These are phyloP conservation scores for Taeniopygia guttata DNA, from an alignment of 2,797 vertebrate species.

Conservation along the genomic window DNA sequence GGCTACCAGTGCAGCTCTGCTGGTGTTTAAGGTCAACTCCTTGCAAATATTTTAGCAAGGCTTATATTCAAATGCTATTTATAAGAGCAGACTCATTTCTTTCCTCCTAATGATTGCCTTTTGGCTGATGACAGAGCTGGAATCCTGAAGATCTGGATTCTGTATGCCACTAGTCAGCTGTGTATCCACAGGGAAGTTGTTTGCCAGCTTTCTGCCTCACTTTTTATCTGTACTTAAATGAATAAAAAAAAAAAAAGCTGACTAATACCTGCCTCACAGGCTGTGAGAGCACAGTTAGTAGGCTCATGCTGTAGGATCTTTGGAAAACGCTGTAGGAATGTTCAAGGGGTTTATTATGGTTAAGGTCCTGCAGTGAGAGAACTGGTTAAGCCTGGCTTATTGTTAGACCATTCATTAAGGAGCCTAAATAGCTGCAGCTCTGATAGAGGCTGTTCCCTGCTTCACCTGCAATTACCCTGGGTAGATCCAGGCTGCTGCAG, in stretches of 20 bases:
- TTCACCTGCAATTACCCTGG: background rate
- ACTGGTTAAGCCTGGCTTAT: slow-evolving; percentile 46
- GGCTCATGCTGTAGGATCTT: background rate
- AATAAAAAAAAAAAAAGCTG: background rate
- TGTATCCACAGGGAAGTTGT: background rate
- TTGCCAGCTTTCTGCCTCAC: slow-evolving; percentile 17
- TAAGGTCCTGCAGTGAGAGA: background rate
- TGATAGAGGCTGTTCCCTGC: background rate
- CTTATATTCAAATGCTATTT: slow-evolving; percentile 56
- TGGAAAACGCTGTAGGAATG: slow-evolving; percentile 7
- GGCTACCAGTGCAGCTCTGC: slow-evolving; percentile 14
- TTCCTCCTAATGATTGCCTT: slow-evolving; percentile 41
- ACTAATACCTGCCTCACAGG: slow-evolving; percentile 10
- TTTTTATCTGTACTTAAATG: slow-evolving; percentile 39
- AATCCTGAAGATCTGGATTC: slow-evolving; percentile 64
- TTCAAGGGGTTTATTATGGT: slow-evolving; percentile 26
- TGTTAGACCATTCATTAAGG: slow-evolving; percentile 33
- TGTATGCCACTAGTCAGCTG: slow-evolving; percentile 31
- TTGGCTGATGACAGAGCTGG: slow-evolving; percentile 39
- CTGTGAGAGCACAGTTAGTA: slow-evolving; percentile 1
- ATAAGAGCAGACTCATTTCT: slow-evolving; percentile 57
- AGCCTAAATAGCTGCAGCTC: background rate
- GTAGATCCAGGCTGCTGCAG: background rate
- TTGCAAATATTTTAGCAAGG: slow-evolving; percentile 29
- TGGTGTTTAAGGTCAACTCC: slow-evolving; percentile 50